These are phyloP conservation scores for Telmatochromis sp. DNA, from an alignment of 2,113 vertebrate species.

Conservation along the genomic window DNA sequence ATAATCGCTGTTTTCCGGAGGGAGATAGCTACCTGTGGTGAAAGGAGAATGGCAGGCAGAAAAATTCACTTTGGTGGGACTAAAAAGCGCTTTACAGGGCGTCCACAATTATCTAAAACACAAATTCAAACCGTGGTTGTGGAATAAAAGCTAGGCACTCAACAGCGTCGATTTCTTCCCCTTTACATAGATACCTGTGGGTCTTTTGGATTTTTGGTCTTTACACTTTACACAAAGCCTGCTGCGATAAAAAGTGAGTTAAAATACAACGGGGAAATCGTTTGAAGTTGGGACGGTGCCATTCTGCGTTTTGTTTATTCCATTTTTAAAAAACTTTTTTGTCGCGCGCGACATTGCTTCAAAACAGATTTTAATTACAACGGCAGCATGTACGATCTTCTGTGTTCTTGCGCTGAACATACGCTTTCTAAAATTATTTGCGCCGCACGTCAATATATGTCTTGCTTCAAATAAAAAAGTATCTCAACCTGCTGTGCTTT, in stretches of 20 bases:
- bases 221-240: slow-evolving; percentile 59
- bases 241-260: neutral
- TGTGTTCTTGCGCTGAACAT: neutral
- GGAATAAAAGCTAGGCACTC: slow-evolving; percentile 75
- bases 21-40: slow-evolving; percentile 54
- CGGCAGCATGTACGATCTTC: neutral
- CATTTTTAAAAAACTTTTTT: neutral
- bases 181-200: slow-evolving; percentile 79
- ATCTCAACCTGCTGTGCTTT: slow-evolving; percentile 48
- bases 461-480: slow-evolving; percentile 23
- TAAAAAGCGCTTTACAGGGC: neutral
- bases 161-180: slow-evolving; percentile 68
- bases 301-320: neutral
- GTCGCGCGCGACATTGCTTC: neutral
- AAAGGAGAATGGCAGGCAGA: slow-evolving; percentile 15
- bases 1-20: slow-evolving; percentile 6
- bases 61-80: slow-evolving; percentile 8
- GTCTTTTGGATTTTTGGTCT: slow-evolving; percentile 73
- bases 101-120: slow-evolving; percentile 58
- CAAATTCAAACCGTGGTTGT: slow-evolving; percentile 70
- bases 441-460: neutral
- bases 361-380: neutral
- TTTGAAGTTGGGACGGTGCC: neutral
- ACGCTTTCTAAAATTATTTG: neutral
- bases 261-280: slow-evolving; percentile 45